Percentiles rank a stretch among this genome's conserved stretches.
These are phyloP conservation scores for Yponomeuta malinellus DNA, from an alignment of 2,888 invertebrate species.

Conservation along the genomic window DNA sequence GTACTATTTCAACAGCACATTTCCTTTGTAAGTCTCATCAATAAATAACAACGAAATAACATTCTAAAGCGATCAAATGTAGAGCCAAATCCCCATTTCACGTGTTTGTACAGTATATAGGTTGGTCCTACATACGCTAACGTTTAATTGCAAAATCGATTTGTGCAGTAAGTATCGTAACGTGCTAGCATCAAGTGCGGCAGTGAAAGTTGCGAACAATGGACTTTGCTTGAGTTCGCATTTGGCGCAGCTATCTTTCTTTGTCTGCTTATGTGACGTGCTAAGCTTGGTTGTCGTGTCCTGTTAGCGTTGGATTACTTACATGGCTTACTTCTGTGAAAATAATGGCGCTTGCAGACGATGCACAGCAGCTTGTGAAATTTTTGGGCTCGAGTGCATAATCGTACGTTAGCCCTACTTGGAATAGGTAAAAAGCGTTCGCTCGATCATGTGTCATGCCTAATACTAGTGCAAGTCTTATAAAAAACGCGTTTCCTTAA, in stretches of 20 bases:
- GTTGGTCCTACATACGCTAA: background rate
- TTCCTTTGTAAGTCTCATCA: too few relatives aligned
- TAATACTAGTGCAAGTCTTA: too few relatives aligned
- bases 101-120: background rate
- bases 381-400: too few relatives aligned
- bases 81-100: background rate
- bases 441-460: too few relatives aligned
- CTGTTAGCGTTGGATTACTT: background rate
- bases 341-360: too few relatives aligned
- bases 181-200: background rate
- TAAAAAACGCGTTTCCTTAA: too few relatives aligned
- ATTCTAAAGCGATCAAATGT: too few relatives aligned
- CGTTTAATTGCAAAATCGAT: background rate
- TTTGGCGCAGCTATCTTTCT: background rate
- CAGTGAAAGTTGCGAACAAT: background rate
- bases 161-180: background rate
- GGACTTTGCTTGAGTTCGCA: background rate
- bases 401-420: too few relatives aligned
- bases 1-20: too few relatives aligned
- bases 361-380: too few relatives aligned
- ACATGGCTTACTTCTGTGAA: background rate
- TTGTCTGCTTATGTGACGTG: background rate
- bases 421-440: too few relatives aligned
- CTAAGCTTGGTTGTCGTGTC: background rate
- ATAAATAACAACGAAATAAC: too few relatives aligned